Evolutionary conservation across 2,888 invertebrate species (phyloP).

Genomic region (Xanthostigma xanthostigma): DNA sequence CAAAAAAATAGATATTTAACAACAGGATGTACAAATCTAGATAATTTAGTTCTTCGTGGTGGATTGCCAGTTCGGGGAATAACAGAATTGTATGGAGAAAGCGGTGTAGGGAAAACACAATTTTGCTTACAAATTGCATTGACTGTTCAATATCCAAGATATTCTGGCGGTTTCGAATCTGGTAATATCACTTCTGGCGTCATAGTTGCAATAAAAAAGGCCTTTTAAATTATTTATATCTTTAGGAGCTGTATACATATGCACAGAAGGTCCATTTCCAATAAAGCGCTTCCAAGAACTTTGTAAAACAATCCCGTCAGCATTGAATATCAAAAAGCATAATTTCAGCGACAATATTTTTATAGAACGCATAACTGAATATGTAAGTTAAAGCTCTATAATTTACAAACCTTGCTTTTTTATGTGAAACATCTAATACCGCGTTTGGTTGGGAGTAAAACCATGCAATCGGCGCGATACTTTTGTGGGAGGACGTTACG

Average conservation of each 20-base stretch:
- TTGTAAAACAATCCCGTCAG: constrained; percentile 23
- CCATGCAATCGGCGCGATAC: too few species aligned
- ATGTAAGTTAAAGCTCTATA: constrained; percentile 26
- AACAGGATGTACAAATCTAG: constrained; percentile 43
- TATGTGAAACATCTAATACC: too few species aligned
- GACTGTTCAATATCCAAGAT: constrained; percentile 40
- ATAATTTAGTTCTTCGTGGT: constrained; percentile 40
- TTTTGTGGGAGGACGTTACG: too few species aligned
- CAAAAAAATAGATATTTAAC: constrained; percentile 21
- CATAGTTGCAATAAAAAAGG: too few species aligned
- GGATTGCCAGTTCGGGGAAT: constrained; percentile 54
- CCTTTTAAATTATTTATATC: neutral
- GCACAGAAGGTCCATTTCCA: constrained; percentile 67
- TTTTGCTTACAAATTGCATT: constrained; percentile 56
- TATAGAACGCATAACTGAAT: constrained; percentile 47
- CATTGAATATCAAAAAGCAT: constrained; percentile 20
- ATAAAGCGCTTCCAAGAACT: constrained; percentile 46
- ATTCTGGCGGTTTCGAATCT: constrained; percentile 36
- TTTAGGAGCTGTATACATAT: constrained; percentile 47
- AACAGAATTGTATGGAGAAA: constrained; percentile 67
- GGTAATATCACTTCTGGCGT: constrained; percentile 19
- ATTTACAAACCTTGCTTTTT: constrained; percentile 9
- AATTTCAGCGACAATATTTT: constrained; percentile 43
- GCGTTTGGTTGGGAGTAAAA: too few species aligned
- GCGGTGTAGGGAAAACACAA: constrained; percentile 72